These are phyloP conservation scores for Dendrophyllia cribrosa DNA, from an alignment of 64 coral and sea anemone genomes.

Conservation along the genomic window DNA sequence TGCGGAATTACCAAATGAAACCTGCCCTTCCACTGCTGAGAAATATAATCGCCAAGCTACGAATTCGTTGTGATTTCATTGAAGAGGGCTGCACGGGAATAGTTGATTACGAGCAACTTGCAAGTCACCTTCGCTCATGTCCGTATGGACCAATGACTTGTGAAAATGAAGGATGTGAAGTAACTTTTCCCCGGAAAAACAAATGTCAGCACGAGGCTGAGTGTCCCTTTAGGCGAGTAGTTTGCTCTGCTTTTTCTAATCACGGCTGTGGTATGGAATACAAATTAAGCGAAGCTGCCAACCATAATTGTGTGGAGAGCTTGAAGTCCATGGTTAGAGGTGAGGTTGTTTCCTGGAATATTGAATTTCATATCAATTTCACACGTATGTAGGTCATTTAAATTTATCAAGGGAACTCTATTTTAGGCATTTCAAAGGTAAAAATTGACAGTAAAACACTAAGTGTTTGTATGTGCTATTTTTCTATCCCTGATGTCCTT, in stretches of 20 bases:
- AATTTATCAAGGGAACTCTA: too few species aligned
- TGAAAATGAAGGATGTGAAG: slow-evolving; percentile 22
- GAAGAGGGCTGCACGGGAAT: slow-evolving; percentile 34
- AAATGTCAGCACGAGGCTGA: slow-evolving; percentile 17
- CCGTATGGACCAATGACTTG: slow-evolving; percentile 23
- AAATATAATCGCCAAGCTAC: slow-evolving; percentile 60
- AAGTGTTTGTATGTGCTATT: too few species aligned
- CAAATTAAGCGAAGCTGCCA: neutral
- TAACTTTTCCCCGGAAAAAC: slow-evolving; percentile 32
- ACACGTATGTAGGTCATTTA: neutral
- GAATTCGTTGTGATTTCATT: slow-evolving; percentile 39
- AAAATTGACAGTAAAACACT: too few species aligned
- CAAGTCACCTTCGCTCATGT: neutral
- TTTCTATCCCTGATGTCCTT: too few species aligned
- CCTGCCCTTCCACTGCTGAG: slow-evolving; percentile 58
- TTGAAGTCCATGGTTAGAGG: slow-evolving; percentile 1
- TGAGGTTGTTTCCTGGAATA: neutral
- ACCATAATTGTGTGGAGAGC: slow-evolving; percentile 39
- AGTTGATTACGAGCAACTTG: slow-evolving; percentile 31
- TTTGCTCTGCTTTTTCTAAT: neutral
- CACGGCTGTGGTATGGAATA: slow-evolving; percentile 57
- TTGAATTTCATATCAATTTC: neutral
- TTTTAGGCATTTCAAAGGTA: too few species aligned
- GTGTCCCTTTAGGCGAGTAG: slow-evolving; percentile 33
- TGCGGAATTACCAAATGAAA: slow-evolving; percentile 1